These are phyloP conservation scores for Gulo gulo DNA, from an alignment of 2,113 vertebrate species.

Conservation along the genomic window DNA sequence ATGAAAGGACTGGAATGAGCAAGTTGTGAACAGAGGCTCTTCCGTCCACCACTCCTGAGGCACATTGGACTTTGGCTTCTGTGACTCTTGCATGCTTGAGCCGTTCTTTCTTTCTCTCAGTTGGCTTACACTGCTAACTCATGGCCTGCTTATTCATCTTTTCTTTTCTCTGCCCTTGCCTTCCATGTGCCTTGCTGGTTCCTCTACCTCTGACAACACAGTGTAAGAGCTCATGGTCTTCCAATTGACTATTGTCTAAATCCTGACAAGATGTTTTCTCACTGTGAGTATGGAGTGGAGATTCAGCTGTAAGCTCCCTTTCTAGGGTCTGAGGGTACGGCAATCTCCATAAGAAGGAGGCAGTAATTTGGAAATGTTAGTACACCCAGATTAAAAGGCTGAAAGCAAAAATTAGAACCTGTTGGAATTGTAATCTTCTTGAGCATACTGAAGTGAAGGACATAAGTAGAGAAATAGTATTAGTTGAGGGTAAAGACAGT, in stretches of 20 bases:
- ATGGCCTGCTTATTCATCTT: not conserved
- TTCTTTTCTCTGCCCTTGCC: not conserved
- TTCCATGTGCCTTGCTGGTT: not conserved
- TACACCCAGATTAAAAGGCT: not conserved
- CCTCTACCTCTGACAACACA: not conserved
- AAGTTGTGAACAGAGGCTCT: not conserved
- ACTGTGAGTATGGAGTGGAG: not conserved
- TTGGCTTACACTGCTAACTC: not conserved
- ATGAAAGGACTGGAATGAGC: not conserved
- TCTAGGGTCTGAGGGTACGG: not conserved
- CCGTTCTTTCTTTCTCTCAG: not conserved
- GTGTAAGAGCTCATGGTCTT: not conserved
- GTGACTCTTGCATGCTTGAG: not conserved
- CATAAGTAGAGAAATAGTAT: not conserved
- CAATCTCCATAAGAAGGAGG: not conserved
- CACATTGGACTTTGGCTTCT: not conserved
- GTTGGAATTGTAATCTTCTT: not conserved
- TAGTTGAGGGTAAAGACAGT: not conserved
- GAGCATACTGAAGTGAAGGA: not conserved
- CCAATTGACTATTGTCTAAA: not conserved
- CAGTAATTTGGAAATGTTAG: not conserved
- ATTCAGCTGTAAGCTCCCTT: not conserved
- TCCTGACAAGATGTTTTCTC: not conserved
- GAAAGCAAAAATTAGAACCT: not conserved
- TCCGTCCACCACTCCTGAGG: not conserved